Evolutionary conservation across 2,797 vertebrate genomes (phyloP).

Genomic region (Melanotaenia parkinsoni): DNA sequence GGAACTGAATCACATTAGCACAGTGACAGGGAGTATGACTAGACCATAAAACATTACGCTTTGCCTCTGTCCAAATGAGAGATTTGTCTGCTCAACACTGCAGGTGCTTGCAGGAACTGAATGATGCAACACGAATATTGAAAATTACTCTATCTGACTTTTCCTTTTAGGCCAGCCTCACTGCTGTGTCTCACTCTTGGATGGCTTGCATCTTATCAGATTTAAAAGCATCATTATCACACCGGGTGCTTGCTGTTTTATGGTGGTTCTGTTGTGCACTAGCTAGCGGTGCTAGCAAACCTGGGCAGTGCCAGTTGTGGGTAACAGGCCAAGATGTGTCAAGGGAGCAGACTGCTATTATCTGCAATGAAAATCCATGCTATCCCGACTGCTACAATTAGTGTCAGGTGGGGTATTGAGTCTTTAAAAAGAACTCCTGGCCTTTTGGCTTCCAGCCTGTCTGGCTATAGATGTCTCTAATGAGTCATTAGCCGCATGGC

Average conservation of each 20-base stretch:
- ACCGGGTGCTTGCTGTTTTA: slow-evolving; percentile 29
- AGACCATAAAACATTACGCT: slow-evolving; percentile 75
- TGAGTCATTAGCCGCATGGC: slow-evolving; percentile 87
- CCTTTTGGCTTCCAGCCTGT: slow-evolving; percentile 85
- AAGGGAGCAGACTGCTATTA: slow-evolving; percentile 83
- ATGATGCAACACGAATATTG: slow-evolving; percentile 73
- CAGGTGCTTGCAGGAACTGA: slow-evolving; percentile 72
- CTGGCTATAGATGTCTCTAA: slow-evolving; percentile 86
- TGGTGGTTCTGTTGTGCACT: slow-evolving; percentile 35
- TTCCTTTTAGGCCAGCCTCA: slow-evolving; percentile 46
- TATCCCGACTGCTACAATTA: slow-evolving; percentile 84
- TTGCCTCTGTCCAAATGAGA: slow-evolving; percentile 78
- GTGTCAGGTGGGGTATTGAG: slow-evolving; percentile 86
- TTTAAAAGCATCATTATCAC: slow-evolving; percentile 47
- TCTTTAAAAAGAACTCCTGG: slow-evolving; percentile 85
- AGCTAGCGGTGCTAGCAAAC: slow-evolving; percentile 44
- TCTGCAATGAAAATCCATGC: slow-evolving; percentile 87
- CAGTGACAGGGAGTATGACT: slow-evolving; percentile 73
- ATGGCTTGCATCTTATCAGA: slow-evolving; percentile 43
- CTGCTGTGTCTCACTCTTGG: slow-evolving; percentile 36
- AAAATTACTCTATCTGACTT: slow-evolving; percentile 68
- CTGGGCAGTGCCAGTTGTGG: slow-evolving; percentile 70
- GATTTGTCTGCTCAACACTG: slow-evolving; percentile 74
- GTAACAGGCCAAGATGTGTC: slow-evolving; percentile 78
- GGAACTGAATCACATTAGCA: slow-evolving; percentile 79